phyloP scores from a whole-genome alignment of 2,888 invertebrate genomes.

The Listrodromus nycthemerus region DNA sequence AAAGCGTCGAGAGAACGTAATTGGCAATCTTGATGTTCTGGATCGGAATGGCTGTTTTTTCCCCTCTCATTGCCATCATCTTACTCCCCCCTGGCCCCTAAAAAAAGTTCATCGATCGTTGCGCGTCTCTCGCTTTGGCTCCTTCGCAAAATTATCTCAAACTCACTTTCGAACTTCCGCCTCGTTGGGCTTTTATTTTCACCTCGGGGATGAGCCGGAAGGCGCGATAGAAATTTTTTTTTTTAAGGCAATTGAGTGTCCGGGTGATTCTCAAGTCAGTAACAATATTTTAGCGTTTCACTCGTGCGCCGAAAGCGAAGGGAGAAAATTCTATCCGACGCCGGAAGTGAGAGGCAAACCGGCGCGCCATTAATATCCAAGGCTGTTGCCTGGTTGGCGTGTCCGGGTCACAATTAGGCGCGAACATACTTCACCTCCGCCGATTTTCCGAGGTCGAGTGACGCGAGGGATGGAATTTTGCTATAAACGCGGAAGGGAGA shows the following conservation, averaged over 20 bases:
- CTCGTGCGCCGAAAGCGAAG: neutral
- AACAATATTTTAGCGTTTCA: conserved; percentile 24
- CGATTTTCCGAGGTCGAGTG: conserved; percentile 48
- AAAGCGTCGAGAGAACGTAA: conserved; percentile 45
- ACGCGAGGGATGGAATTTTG: conserved; percentile 19
- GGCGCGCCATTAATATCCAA: conserved; percentile 60
- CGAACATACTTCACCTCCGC: conserved; percentile 56
- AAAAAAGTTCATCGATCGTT: neutral
- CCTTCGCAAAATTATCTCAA: conserved; percentile 19
- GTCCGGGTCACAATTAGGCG: conserved; percentile 57
- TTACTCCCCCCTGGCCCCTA: neutral
- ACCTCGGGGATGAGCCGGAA: neutral
- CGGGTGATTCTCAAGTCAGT: conserved; percentile 2
- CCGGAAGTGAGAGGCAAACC: conserved; percentile 14
- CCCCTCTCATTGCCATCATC: neutral
- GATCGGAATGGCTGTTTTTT: conserved; percentile 5
- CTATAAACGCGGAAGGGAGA: conserved; percentile 19
- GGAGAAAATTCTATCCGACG: conserved; percentile 1
- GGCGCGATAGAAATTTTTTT: neutral
- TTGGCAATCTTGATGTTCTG: conserved; percentile 52
- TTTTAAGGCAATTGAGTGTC: neutral
- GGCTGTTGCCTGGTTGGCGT: conserved; percentile 45
- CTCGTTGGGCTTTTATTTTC: conserved; percentile 21
- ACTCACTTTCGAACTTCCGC: conserved; percentile 19
- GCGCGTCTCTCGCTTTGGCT: conserved; percentile 2